These are phyloP conservation scores for Phymastichus coffea DNA, from an alignment of 1,140 invertebrate species.

Conservation along the genomic window DNA sequence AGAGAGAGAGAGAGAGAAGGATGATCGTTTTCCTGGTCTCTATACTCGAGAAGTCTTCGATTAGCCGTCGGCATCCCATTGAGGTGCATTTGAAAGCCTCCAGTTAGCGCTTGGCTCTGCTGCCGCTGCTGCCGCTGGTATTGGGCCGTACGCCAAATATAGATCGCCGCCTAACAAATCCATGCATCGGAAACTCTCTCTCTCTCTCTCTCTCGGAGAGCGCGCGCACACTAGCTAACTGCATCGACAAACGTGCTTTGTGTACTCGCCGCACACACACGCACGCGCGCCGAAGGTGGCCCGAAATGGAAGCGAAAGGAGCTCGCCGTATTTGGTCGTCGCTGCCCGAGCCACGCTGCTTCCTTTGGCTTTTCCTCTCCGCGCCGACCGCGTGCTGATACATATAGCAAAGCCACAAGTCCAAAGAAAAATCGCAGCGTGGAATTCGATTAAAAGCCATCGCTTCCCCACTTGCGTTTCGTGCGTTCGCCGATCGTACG, in stretches of 20 bases:
- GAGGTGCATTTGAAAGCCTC: slow-evolving; percentile 11
- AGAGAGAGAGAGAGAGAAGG: not conserved
- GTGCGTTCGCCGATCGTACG: no score
- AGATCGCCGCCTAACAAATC: slow-evolving; percentile 36
- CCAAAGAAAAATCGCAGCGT: no score
- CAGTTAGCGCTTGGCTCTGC: slow-evolving; percentile 10
- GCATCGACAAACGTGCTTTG: slow-evolving; percentile 23
- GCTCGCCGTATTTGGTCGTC: slow-evolving; percentile 28
- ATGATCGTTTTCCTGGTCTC: no score
- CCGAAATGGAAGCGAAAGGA: slow-evolving; percentile 35
- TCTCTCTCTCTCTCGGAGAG: no score
- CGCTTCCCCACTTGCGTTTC: no score
- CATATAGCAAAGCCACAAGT: no score
- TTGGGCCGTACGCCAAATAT: slow-evolving; percentile 42
- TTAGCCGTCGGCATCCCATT: not conserved
- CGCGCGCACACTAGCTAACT: slow-evolving; percentile 18
- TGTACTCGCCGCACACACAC: slow-evolving; percentile 10
- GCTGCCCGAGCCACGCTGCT: not conserved
- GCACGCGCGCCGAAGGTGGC: not conserved
- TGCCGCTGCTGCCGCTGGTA: slow-evolving; percentile 31
- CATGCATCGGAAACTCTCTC: not conserved
- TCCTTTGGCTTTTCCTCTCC: not conserved
- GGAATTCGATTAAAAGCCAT: no score
- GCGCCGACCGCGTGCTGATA: not conserved
- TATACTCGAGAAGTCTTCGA: no score